Evolutionary conservation across 2,113 vertebrate genomes (phyloP), one percentile per base, ranked within the genome.

Genomic region (Syngnathus typhle): DNA sequence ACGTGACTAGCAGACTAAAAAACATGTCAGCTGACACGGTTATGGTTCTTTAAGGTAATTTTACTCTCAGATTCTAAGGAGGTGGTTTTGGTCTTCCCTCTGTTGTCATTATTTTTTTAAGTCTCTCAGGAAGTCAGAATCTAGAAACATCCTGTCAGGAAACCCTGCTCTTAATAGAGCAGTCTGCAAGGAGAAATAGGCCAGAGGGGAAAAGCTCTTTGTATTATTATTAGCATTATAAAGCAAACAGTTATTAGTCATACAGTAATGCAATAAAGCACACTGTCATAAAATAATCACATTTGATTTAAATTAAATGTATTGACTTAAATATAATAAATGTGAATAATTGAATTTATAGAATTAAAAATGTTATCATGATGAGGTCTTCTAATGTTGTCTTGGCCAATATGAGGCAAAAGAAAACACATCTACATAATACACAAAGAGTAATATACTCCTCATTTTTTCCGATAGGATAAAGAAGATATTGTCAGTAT

Each of bases 111-210:
- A 16, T 47, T 18, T 16, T 47, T 47, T 47, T 16, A 47, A 16
- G 85, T 67, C 78, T 67, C 77, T 87, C 88, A 92, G 92, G 93
- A 94, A 93, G 87, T 88, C 78, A 79, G 80, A 74, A 67, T 86
- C 88, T 88, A 90, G 85, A 90, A 92, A 92, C 91, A 93, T 93
- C 93, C 92, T 92, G 91, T 60, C 89, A 91, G 93, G 92, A 91
- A 92, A 85, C 86, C 23, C 67, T 71, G 85, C 80, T 85, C 83
- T 83, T 82, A 86, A 89, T 88, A 89, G 82, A 84, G 84, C 75
- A 72, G 86, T 80, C 72, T 74, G 70, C 75, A 73, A 81, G 65
- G 13, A 77, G 69, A 75, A 68, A 71, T 70, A 70, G 65, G 58
- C 61, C 76, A 73, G 65, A 69, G 38, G 64, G 69, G 75, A 76